Evolutionary conservation across 1,140 invertebrate genomes (phyloP), one percentile per base, ranked within the genome.

Genomic region (Mya arenaria): DNA sequence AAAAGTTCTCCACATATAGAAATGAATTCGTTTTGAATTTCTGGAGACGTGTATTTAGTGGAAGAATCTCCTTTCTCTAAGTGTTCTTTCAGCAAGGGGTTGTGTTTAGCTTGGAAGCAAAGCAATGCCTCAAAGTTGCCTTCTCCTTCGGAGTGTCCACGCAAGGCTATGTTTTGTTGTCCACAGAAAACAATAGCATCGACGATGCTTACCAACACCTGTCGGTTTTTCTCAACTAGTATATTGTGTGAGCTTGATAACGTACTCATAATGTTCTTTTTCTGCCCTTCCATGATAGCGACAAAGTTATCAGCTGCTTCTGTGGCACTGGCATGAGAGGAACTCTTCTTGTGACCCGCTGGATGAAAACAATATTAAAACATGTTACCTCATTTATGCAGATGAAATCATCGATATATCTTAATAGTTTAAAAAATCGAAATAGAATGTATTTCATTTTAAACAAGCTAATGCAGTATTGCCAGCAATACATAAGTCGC

Each of bases 1-100:
- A 82, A 41, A 23, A 41, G 28, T 19, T 65, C 28, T 48, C 58
- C 80, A 34, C 58, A 63, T 36, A 74, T 36, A 5, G 65, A 28
- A 37, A 82, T 82, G 1, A 75, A 6, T 60, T 82, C 80, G 44
- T 82, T 82, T 75, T 82, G 80, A 2, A 82, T 66, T 23, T 75
- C 37, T 1, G 68, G 68, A 13, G 55, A 63, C 15, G 41, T 28
- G 36, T 82, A 82, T 68, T 56, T 48, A n/a, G 13, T 25, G 30
- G 28, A 25, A 30, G 25, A 30, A 41, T 32, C 52, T 63, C 77
- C 23, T 36, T 63, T 41, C 6, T 72, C 41, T 32, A 82, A 41
- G 36, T 82, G 60, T 17, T 52, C 62, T 23, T 56, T 39, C 10
- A 82, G 48, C 25, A 71, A n/a, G 13, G 44, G 28, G n/a, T 60